Base-by-base conservation (phyloP, 2,797 vertebrate species). In the Gymnopithys bicolor region DNA sequence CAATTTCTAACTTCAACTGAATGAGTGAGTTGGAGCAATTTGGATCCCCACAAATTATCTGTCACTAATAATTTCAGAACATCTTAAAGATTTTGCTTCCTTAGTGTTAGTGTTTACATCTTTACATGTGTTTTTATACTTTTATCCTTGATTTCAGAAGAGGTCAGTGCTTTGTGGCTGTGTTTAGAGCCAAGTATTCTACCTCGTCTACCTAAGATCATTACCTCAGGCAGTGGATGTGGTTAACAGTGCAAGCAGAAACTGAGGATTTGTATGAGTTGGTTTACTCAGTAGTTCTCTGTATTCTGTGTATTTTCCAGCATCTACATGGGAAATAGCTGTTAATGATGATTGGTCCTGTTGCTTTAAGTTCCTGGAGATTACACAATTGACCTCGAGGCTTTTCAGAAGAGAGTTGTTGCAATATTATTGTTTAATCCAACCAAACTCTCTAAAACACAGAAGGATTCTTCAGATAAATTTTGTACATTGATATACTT, bases 161-260 rank as follows among this genome's bases (percentile, higher is more conserved):
- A 53, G 7, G 12, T 60, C 37, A 45, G 41, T 56, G 55, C 6
- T 70, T 55, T 55, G 14, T 67, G 8, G 4, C 19, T 63, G 21
- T 52, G 10, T 66, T 87, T 43, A 51, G 27, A 76, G 37, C 7
- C 17, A 58, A 33, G 12, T 22, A 11, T 41, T 62, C 45, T 45
- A 18, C 2, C 0, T 49, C 53, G 52, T 13, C 11, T 25, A 16
- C 33, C 22, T 25, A 13, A 13, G 7, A n/a, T 46, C 5, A 39
- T 55, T 45, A 4, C 46, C 14, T 52, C 1, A 1, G 33, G 18
- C 5, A 60, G 28, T 9, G 9, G 4, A 63, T 4, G 4, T 19
- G 28, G 7, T 18, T 70, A 46, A n/a, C 5, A 3, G 6, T 52
- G 13, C 37, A 60, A 66, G 19, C 39, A 55, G 22, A 58, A 76